Base-by-base conservation (phyloP, 2,797 vertebrate genomes). In the Molossus molossus region DNA sequence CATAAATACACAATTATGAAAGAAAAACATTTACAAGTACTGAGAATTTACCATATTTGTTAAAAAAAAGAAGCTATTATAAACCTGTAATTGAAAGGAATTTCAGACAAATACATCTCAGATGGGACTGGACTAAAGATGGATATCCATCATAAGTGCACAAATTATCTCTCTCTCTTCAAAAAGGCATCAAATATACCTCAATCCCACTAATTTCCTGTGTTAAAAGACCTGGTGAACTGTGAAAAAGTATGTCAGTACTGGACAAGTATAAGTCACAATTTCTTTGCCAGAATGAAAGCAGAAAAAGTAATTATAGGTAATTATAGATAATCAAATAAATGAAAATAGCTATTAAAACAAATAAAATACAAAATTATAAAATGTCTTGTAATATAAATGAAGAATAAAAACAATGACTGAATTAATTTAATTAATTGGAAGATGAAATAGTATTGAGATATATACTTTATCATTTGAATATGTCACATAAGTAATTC, bases 251-350 rank as follows among this genome's bases (percentile, higher is more conserved):
- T 70, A 0, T 83, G 9, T 87, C 5, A 33, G 1, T 12, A 60
- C 60, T 33, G 50, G 40, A 81, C 27, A 2, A 67, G 1, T 20
- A n/a, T 23, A 29, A 37, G 33, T 13, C 4, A 89, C 65, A 33
- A 18, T 45, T 83, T 60, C 20, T 92, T 62, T 94, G 58, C 50
- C 76, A 86, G 21, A 94, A 64, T 73, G 9, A 50, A 88, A 87
- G 9, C 6, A 65, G 13, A 57, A 12, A 81, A 80, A 33, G 0
- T n/a, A 72, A 89, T 86, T 62, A 69, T 53, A 55, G 69, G 14
- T 65, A 50, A 81, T 80, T 69, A 5, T 13, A 27, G 11, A 3
- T 13, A 87, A 88, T 20, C 6, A 23, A 81, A 86, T 75, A 48
- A 80, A 85, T 40, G 29, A 94, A 72, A 27, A 27, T 79, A n/a